Evolutionary conservation across 2,113 vertebrate species (phyloP).

Genomic region (Lophochroa leadbeateri): DNA sequence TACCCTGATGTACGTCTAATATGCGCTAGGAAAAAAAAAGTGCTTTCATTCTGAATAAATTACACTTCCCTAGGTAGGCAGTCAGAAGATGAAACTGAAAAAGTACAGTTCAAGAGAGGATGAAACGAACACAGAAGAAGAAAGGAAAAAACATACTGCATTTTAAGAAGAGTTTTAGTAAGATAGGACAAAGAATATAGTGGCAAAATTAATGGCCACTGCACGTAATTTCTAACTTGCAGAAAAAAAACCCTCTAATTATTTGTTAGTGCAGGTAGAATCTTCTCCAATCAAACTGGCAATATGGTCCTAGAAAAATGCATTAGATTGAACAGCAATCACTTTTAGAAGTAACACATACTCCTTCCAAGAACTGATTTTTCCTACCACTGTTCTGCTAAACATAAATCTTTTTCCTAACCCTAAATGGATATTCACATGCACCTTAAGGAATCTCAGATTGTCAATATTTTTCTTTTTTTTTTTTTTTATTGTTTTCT

Average conservation of each 20-base stretch:
- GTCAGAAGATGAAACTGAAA: not conserved
- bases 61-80: not conserved
- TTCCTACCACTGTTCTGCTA: not conserved
- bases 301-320: not conserved
- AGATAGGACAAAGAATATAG: not conserved
- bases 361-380: not conserved
- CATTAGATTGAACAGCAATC: not conserved
- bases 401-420: not conserved
- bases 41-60: not conserved
- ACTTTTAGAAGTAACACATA: not conserved
- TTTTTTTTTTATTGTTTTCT: not conserved
- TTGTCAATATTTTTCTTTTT: not conserved
- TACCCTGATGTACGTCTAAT: not conserved
- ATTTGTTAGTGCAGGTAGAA: not conserved
- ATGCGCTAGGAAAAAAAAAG: accelerated
- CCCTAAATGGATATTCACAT: not conserved
- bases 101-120: not conserved
- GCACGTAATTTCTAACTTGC: not conserved
- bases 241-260: not conserved
- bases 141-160: not conserved
- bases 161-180: not conserved
- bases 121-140: not conserved
- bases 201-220: not conserved
- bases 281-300: not conserved
- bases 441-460: not conserved